Evolutionary conservation across 2,113 vertebrate genomes (phyloP).

Genomic region (Capreolus pygargus): DNA sequence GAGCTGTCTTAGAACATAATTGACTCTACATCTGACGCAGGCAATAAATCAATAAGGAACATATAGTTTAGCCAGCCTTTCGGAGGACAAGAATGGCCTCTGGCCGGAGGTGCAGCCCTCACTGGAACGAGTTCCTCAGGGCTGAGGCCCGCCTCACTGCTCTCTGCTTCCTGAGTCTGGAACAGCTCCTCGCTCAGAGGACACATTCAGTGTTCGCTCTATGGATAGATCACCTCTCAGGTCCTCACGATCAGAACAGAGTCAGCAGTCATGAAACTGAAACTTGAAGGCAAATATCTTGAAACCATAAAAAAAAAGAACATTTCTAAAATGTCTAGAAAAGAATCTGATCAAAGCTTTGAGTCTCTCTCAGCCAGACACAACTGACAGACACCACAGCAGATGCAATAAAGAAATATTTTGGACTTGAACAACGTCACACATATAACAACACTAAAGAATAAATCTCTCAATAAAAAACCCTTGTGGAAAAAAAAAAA

Average conservation of each 20-base stretch:
- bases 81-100: not conserved
- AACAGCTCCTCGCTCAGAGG: not conserved
- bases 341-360: not conserved
- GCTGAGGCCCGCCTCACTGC: accelerated
- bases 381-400: not conserved
- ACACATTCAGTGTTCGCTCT: not conserved
- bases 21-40: not conserved
- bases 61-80: not conserved
- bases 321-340: not conserved
- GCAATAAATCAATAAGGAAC: not conserved
- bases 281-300: not conserved
- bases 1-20: not conserved
- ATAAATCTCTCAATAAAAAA: not conserved
- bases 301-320: not conserved
- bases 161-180: not conserved
- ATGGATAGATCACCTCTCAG: too few relatives aligned
- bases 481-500: not conserved
- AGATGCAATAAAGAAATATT: not conserved
- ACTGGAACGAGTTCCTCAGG: accelerated
- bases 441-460: not conserved
- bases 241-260: not conserved
- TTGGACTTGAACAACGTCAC: not conserved
- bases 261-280: not conserved
- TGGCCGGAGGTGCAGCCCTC: not conserved
- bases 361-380: not conserved